Evolutionary conservation across 1,140 invertebrate genomes (phyloP), one percentile per base, ranked within the genome.

Genomic region (Ceratina calcarata): DNA sequence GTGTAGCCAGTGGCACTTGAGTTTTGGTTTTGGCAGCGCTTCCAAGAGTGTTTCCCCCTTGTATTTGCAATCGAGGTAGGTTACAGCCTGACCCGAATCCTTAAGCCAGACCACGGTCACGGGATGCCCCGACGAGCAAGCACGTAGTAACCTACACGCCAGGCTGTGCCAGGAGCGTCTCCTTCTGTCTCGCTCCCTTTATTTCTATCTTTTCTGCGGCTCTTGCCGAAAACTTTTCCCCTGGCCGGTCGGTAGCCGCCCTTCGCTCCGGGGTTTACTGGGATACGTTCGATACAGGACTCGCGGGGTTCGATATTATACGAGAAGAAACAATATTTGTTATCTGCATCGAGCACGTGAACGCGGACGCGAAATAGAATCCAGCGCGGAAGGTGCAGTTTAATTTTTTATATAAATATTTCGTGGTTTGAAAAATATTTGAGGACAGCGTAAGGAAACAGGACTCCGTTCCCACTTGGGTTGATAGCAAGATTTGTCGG

Each of bases 31-130:
- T 91, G 90, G 91, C 88, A 91, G 79, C 58, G 85, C 74, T 85
- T 90, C 88, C 83, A 87, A 90, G 87, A 89, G 86, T 88, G 90
- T 89, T 89, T 89, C 89, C 82, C 86, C 64, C 84, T 83, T 86
- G 87, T 91, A 91, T 91, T 91, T 91, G 90, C 88, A 91, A 91
- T 91, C 89, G 88, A 91, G 88, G 88, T 88, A 88, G 89, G 89
- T 87, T 88, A 88, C 87, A 88, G 86, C 88, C 89, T 92, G 91
- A 92, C 89, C 89, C 89, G 91, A 91, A 91, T 91, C 86, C 85
- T 90, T 90, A 92, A 91, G 86, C 86, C 81, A 83, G 80, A 83
- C 78, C 83, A 86, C 85, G 88, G 82, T 83, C 83, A 86, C 84
- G 83, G 84, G 83, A 83, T 80, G 86, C 78, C 86, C 81, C 88